Percentiles rank a stretch among this genome's conserved stretches.
These are phyloP conservation scores for Cotesia congregata DNA, from an alignment of 2,888 invertebrate species.

Conservation along the genomic window DNA sequence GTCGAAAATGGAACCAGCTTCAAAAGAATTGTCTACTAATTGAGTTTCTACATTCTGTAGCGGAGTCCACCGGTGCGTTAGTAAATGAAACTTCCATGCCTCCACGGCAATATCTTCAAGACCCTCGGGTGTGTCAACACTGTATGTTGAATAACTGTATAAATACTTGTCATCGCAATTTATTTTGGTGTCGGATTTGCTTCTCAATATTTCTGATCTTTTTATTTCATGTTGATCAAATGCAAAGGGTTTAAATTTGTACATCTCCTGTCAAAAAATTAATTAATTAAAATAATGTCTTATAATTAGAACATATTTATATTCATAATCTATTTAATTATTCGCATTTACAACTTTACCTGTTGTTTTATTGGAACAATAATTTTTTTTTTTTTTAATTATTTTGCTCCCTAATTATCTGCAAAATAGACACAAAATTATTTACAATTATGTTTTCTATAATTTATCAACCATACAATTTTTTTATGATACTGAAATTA, in stretches of 20 bases:
- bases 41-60: neutral
- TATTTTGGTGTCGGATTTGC: neutral
- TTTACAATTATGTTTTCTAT: too few species aligned
- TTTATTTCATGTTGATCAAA: neutral
- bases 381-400: too few species aligned
- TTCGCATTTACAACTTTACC: too few species aligned
- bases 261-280: neutral
- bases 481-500: too few species aligned
- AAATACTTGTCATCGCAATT: neutral
- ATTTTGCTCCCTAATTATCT: too few species aligned
- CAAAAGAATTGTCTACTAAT: neutral
- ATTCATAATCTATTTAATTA: too few species aligned
- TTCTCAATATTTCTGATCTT: neutral
- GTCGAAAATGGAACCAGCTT: neutral
- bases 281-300: neutral
- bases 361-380: too few species aligned
- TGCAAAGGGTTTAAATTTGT: neutral
- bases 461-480: too few species aligned
- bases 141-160: neutral
- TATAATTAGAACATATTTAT: too few species aligned
- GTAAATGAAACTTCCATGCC: neutral
- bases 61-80: neutral
- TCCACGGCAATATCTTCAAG: neutral
- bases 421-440: too few species aligned
- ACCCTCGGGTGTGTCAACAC: neutral